Conservation (phyloP, 2,888 invertebrate species). For the Quadriops clusia region DNA sequence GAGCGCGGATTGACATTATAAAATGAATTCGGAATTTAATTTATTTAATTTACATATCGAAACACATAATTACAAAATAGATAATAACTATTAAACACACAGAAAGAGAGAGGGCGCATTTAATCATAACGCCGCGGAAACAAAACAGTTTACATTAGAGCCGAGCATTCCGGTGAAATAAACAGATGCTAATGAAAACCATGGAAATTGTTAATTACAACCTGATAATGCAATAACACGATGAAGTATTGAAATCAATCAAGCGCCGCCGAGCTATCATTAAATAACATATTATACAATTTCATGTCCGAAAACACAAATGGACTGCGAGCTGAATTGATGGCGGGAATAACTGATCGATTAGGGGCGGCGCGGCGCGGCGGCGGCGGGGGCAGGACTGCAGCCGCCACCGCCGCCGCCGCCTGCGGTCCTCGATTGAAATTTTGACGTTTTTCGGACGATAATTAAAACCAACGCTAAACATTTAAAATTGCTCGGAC, state of each 20-base stretch:
- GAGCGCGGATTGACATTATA: too few relatives aligned
- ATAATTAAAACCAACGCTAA: too few relatives aligned
- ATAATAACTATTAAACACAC: slow-evolving; percentile 10
- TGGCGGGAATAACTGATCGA: slow-evolving; percentile 10
- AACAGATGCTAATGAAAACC: slow-evolving; percentile 21
- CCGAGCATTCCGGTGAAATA: slow-evolving; percentile 19
- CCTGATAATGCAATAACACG: slow-evolving; percentile 17
- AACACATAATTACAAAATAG: slow-evolving; percentile 8
- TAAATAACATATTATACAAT: slow-evolving; percentile 18
- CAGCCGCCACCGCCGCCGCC: background rate
- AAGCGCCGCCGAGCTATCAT: slow-evolving; percentile 17
- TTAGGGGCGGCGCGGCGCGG: slow-evolving; percentile 1
- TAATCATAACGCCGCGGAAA: slow-evolving; percentile 15
- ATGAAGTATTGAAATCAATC: slow-evolving; percentile 17
- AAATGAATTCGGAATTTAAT: slow-evolving; percentile 8
- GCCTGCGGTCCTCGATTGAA: background rate
- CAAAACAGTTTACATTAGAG: too few relatives aligned
- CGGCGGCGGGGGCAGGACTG: slow-evolving; percentile 1
- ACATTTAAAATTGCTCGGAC: too few relatives aligned
- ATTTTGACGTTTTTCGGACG: too few relatives aligned
- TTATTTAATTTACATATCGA: slow-evolving; percentile 14
- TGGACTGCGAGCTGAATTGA: slow-evolving; percentile 15
- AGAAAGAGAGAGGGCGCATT: slow-evolving; percentile 14
- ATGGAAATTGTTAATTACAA: slow-evolving; percentile 19
- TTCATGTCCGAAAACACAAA: slow-evolving; percentile 18